phyloP scores from a whole-genome alignment of 1,140 invertebrate genomes.

The Spodoptera frugiperda region DNA sequence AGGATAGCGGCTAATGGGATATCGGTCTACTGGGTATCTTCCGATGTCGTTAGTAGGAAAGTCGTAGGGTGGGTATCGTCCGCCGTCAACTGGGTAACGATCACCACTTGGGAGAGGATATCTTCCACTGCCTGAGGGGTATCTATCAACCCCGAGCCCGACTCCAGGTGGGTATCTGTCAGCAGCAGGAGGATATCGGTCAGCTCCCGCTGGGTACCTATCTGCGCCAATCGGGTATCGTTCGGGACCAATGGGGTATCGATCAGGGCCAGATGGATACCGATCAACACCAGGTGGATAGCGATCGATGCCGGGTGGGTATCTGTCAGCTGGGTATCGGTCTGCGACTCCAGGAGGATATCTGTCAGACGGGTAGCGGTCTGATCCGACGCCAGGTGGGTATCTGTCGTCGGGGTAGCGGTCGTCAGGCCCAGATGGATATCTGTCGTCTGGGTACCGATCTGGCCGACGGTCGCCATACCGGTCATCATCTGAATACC shows the following conservation, averaged over 20 bases:
- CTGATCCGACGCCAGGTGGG: slow-evolving; percentile 52
- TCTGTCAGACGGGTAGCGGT: slow-evolving; percentile 63
- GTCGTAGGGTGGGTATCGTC: slow-evolving; percentile 53
- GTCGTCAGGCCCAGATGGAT: slow-evolving; percentile 73
- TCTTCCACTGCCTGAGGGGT: slow-evolving; percentile 51
- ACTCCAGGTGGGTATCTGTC: slow-evolving; percentile 54
- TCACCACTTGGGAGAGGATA: slow-evolving; percentile 58
- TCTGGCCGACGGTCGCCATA: slow-evolving; percentile 80
- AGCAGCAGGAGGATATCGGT: slow-evolving; percentile 54
- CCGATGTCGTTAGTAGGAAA: slow-evolving; percentile 72
- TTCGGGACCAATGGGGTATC: slow-evolving; percentile 69
- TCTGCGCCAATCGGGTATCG: slow-evolving; percentile 69
- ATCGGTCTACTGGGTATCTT: slow-evolving; percentile 83
- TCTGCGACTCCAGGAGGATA: slow-evolving; percentile 56
- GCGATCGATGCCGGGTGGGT: slow-evolving; percentile 51
- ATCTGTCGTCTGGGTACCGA: slow-evolving; percentile 82
- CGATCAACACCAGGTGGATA: slow-evolving; percentile 55
- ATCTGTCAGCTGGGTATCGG: slow-evolving; percentile 57
- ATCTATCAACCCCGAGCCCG: slow-evolving; percentile 50
- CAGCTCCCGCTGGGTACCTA: slow-evolving; percentile 52
- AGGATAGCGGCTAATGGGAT: slow-evolving; percentile 83
- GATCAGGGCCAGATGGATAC: slow-evolving; percentile 58
- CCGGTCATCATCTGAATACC: slow-evolving; percentile 72
- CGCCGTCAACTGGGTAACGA: slow-evolving; percentile 68
- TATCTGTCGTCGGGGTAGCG: slow-evolving; percentile 71